A percentile compares a stretch with the other conserved stretches of the same genome.
Conservation (phyloP, 2,113 vertebrate species). For the Ameiurus melas region DNA sequence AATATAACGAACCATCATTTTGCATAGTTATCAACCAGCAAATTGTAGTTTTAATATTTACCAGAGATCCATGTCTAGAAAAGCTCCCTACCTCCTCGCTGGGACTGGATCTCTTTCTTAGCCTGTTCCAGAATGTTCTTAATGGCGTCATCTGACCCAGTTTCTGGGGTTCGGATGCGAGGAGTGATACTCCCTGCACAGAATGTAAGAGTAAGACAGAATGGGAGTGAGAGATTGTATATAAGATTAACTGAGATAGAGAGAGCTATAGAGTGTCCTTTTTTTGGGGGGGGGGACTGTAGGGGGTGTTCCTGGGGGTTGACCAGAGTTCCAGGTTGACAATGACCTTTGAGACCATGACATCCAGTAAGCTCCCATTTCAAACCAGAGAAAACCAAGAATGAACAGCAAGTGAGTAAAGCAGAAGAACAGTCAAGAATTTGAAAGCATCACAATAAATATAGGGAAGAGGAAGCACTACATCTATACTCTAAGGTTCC, state of each 20-base stretch:
- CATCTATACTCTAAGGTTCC: neutral
- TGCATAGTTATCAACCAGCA: neutral
- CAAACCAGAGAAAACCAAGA: conserved; percentile 68
- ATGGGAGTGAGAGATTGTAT: conserved; percentile 31
- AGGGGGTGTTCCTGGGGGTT: conserved; percentile 64
- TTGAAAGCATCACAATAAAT: conserved; percentile 73
- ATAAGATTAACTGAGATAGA: conserved; percentile 58
- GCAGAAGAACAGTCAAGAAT: conserved; percentile 71
- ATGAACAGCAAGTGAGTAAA: no score
- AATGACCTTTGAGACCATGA: conserved; percentile 77
- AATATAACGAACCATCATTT: neutral
- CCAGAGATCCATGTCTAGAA: neutral
- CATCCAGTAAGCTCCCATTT: conserved; percentile 73
- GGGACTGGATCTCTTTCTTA: conserved; percentile 98
- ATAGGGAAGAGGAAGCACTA: conserved; percentile 23
- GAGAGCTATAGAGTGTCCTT: neutral
- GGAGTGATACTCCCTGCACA: conserved; percentile 96
- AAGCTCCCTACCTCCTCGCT: conserved; percentile 84
- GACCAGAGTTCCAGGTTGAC: conserved; percentile 81
- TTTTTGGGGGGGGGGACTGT: neutral
- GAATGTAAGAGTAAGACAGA: conserved; percentile 19
- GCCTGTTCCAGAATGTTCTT: conserved; percentile 98
- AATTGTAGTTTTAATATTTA: neutral
- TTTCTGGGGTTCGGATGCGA: conserved; percentile 96
- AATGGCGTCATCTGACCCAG: conserved; percentile 96